These are phyloP conservation scores for Metridium senile DNA, from an alignment of 92 coral and sea anemone genomes.

Conservation along the genomic window DNA sequence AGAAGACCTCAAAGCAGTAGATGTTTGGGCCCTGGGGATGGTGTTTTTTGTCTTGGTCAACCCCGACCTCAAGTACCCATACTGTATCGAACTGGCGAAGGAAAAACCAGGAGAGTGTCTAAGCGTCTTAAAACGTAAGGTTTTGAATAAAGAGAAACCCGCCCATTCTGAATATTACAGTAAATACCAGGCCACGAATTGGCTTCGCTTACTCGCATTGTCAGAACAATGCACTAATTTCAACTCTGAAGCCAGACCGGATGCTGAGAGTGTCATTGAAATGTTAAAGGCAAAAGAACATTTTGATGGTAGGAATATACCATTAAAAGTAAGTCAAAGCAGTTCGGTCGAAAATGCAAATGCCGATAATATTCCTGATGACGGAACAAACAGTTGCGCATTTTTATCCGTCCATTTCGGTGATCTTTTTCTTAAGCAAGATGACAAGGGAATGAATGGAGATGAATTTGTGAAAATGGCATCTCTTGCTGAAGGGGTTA, in stretches of 20 bases:
- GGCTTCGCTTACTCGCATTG: not conserved
- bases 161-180: not conserved
- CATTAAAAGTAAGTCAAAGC: not conserved
- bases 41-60: constrained; percentile 56
- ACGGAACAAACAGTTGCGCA: constrained; percentile 66
- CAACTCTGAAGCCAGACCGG: not conserved
- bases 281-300: not conserved
- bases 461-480: not conserved
- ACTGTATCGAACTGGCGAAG: constrained; percentile 32
- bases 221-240: not conserved
- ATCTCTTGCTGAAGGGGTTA: not conserved
- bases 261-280: not conserved
- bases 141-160: not conserved
- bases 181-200: not conserved
- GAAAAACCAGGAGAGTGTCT: constrained; percentile 18
- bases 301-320: not conserved
- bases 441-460: constrained; percentile 5
- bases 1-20: constrained; percentile 57
- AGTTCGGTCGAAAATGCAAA: constrained; percentile 16
- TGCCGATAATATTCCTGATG: constrained; percentile 19
- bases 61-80: constrained; percentile 59
- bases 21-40: constrained; percentile 74
- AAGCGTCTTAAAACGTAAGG: not conserved
- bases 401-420: constrained; percentile 47
- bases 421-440: constrained; percentile 34